These are phyloP conservation scores for Catagonus wagneri DNA, from an alignment of 2,113 vertebrate genomes.

Conservation along the genomic window DNA sequence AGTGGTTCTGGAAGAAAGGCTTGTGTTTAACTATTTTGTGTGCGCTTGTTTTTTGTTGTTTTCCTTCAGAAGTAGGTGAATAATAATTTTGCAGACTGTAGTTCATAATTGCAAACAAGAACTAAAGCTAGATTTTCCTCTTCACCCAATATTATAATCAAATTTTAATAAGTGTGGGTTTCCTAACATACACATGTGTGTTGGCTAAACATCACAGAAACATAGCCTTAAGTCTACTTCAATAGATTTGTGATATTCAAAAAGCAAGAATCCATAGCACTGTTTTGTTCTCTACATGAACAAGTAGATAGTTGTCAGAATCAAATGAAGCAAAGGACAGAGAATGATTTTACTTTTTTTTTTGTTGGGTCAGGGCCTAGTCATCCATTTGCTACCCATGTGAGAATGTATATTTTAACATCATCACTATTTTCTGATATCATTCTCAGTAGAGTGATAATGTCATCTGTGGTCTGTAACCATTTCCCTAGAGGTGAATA, in stretches of 20 bases:
- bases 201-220: conserved; percentile 31
- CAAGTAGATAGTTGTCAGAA: neutral
- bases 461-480: neutral
- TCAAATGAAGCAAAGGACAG: neutral
- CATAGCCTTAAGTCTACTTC: neutral
- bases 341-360: neutral
- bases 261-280: neutral
- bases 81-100: neutral
- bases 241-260: neutral
- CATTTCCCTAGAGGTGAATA: neutral
- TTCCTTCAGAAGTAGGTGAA: neutral
- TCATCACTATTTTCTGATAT: neutral
- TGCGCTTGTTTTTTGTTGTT: neutral
- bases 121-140: neutral
- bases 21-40: conserved; percentile 13
- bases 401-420: neutral
- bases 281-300: neutral
- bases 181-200: neutral
- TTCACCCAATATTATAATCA: neutral
- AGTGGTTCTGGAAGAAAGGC: neutral
- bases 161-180: neutral
- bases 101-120: neutral
- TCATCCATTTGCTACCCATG: rapidly evolving
- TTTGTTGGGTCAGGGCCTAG: neutral
- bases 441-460: neutral